A percentile compares a stretch with the other conserved stretches of the same genome.
Conservation (phyloP, 2,888 invertebrate genomes). For the Agrochola circellaris region DNA sequence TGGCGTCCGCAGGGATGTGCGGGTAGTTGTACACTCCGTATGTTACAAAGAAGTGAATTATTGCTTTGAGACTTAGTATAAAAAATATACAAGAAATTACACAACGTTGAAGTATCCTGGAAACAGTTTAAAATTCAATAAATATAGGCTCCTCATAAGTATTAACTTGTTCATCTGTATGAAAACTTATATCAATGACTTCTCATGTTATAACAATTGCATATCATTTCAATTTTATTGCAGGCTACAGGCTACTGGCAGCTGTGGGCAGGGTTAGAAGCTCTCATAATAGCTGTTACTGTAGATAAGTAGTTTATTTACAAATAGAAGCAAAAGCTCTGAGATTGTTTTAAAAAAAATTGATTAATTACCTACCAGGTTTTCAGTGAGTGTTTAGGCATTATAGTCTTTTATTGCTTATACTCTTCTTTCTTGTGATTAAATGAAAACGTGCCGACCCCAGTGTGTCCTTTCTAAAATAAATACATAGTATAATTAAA, state of each 20-base stretch:
- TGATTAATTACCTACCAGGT: slow-evolving; percentile 69
- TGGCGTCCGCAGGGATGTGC: slow-evolving; percentile 49
- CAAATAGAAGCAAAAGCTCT: background rate
- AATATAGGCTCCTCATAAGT: background rate
- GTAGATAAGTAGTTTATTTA: background rate
- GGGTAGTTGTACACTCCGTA: slow-evolving; percentile 56
- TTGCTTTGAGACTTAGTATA: slow-evolving; percentile 43
- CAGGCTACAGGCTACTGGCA: background rate
- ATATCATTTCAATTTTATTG: background rate
- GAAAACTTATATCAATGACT: background rate
- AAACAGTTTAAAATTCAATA: slow-evolving; percentile 26
- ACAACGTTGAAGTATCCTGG: slow-evolving; percentile 73
- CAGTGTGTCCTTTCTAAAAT: background rate
- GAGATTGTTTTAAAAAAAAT: background rate
- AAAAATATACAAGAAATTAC: slow-evolving; percentile 70
- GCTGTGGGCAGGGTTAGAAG: too few species aligned
- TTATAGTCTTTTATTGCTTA: slow-evolving; percentile 58
- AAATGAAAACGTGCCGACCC: background rate
- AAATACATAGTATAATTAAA: background rate
- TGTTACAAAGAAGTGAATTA: slow-evolving; percentile 38
- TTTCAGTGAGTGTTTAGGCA: slow-evolving; percentile 77
- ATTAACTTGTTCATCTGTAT: background rate
- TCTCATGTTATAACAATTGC: background rate
- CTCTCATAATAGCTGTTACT: background rate
- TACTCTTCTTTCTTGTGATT: background rate